Percentiles rank a stretch among this genome's conserved stretches.
These are phyloP conservation scores for Phylloscopus trochilus DNA, from an alignment of 2,113 vertebrate genomes.

Conservation along the genomic window DNA sequence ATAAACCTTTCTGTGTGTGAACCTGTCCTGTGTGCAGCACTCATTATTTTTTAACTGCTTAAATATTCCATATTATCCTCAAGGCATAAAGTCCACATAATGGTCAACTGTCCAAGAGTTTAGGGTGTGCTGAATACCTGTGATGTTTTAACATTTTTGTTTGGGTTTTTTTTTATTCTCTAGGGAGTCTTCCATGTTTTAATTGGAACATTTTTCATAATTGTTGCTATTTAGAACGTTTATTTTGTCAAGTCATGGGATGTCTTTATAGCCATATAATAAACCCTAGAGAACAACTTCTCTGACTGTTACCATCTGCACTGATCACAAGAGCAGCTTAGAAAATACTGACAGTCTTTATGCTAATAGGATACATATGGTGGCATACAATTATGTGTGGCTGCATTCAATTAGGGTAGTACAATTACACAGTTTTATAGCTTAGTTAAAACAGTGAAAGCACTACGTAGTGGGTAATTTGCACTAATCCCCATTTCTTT, in stretches of 20 bases:
- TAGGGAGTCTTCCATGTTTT: conserved; percentile 48
- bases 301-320: conserved; percentile 78
- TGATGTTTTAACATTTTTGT: neutral
- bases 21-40: neutral
- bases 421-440: conserved; percentile 80
- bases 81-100: neutral
- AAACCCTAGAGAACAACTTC: conserved; percentile 77
- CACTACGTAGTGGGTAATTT: conserved; percentile 72
- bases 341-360: conserved; percentile 74
- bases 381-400: conserved; percentile 70
- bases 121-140: neutral
- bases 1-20: neutral
- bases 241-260: conserved; percentile 74
- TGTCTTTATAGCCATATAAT: conserved; percentile 78
- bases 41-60: neutral
- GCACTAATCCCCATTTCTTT: conserved; percentile 75
- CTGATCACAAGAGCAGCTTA: conserved; percentile 71
- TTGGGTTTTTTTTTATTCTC: neutral
- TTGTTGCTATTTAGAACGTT: conserved; percentile 73
- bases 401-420: conserved; percentile 80
- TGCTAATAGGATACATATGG: conserved; percentile 79
- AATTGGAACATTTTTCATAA: conserved; percentile 74
- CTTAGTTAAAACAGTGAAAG: conserved; percentile 79
- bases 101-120: neutral
- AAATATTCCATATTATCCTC: neutral